These are phyloP conservation scores for Archips crataeganus DNA, from an alignment of 2,888 invertebrate species.

Conservation along the genomic window DNA sequence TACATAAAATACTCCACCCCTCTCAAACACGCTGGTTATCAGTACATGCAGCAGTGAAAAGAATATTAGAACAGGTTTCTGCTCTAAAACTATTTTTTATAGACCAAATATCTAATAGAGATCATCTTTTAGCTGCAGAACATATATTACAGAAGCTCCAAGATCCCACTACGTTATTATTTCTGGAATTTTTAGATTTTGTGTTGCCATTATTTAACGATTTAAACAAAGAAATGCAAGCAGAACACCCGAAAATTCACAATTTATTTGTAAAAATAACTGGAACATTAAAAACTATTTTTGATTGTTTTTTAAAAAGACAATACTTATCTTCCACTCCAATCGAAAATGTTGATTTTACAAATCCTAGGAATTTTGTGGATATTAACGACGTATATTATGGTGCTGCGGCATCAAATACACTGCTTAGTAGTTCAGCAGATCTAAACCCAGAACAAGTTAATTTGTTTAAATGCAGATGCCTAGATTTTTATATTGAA, in stretches of 20 bases:
- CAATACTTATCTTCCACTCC: constrained; percentile 44
- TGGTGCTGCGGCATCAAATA: not conserved
- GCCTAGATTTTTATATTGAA: constrained; percentile 4
- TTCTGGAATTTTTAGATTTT: constrained; percentile 46
- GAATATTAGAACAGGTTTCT: constrained; percentile 40
- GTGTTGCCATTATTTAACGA: constrained; percentile 44
- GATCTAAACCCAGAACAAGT: not conserved
- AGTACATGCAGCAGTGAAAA: constrained; percentile 41
- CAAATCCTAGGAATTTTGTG: constrained; percentile 37
- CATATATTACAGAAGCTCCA: constrained; percentile 30
- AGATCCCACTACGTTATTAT: constrained; percentile 43
- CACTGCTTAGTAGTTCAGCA: not conserved
- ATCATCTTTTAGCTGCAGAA: constrained; percentile 20
- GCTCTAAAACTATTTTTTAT: constrained; percentile 42
- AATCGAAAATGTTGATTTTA: constrained; percentile 48
- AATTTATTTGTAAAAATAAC: constrained; percentile 46
- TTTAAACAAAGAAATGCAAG: constrained; percentile 46
- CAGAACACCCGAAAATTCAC: constrained; percentile 43
- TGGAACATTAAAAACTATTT: constrained; percentile 48
- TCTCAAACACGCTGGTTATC: constrained; percentile 44
- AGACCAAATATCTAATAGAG: constrained; percentile 38
- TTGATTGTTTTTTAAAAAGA: constrained; percentile 50
- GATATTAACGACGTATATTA: not conserved
- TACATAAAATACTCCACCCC: constrained; percentile 38
- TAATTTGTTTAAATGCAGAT: not conserved